Evolutionary conservation across 2,113 vertebrate genomes (phyloP), one percentile per base, ranked within the genome.

Genomic region (Cynopterus brachyotis): DNA sequence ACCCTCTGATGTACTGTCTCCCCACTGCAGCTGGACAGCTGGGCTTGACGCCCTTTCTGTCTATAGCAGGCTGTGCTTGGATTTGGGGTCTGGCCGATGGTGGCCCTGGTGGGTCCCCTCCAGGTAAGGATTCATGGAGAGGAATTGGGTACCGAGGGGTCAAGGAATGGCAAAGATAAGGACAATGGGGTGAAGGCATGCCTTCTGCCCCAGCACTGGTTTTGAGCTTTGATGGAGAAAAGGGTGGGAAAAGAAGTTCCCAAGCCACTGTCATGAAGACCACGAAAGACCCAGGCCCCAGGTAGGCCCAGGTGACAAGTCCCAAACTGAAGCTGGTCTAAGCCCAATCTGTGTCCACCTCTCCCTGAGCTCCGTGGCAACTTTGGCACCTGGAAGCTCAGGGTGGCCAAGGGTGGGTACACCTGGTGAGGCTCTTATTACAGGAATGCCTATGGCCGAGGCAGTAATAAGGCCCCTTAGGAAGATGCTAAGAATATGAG

Each of bases 241-340:
- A 42, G 3, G 15, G 0, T 0, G 0, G 16, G 26, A 13, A 7
- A 45, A 32, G 70, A 60, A 7, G 15, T 22, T 3, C 11, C 19
- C 1, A 6, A 50, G 28, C n/a, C 17, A 3, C 35, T 30, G 53
- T 79, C 35, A 42, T 5, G 20, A 82, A 72, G 35, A 55, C n/a
- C 6, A 3, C 12, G 26, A 11, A 37, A 30, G 80, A 53, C 57
- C 30, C 22, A 47, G 69, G 80, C 28, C 22, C 8, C 28, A 1
- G 17, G 20, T 2, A 22, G 35, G 42, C 53, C 64, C 30, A 37
- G 60, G 75, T 59, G 89, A 81, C 37, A 40, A 22, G 19, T 28
- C 82, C 57, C 6, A 24, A 50, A 5, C 57, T n/a, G 3, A 24
- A 72, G 10, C 6, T 24, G 57, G 32, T 53, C 75, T 3, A 35